Base-by-base conservation (phyloP, 1,140 invertebrate genomes). In the Scaptomyza montana region DNA sequence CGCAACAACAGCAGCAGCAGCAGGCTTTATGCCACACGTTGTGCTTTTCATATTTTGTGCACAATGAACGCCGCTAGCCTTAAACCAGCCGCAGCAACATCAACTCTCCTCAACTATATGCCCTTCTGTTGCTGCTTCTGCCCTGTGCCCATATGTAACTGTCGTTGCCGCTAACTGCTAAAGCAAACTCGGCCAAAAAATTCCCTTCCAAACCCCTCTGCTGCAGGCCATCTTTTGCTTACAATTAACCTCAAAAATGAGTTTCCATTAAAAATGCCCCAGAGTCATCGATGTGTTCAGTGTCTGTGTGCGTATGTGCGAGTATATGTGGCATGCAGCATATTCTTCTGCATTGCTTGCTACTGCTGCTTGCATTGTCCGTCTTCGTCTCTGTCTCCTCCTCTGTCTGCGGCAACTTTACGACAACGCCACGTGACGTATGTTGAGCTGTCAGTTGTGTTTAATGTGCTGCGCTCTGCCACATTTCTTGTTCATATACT, bases 191-290 rank as follows among this genome's bases (percentile, higher is more conserved):
- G 39, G 5, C 39, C 39, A 43, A 43, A 43, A 39, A 54, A 25
- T 39, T 19, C 50, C 47, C 36, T 30, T 41, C 50, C 36, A 16
- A 13, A 3, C 36, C 30, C 21, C 30, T 39, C 16, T 25, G 47
- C 53, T 25, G 47, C 53, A 10, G 36, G 30, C 54, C 82, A 81
- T 79, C 76, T 89, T 86, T 82, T 82, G 82, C 82, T 89, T 78
- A 87, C 87, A 90, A 90, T 90, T 90, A 90, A 90, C 87, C 87
- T 87, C 87, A 90, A 90, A 90, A 90, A 87, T 86, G 87, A 90
- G 82, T 90, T 90, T 90, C 87, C 87, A 90, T 90, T 90, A 90
- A 90, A 90, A 90, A 90, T 90, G 87, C 81, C 87, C 87, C 69
- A 69, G 74, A 90, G 87, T 90, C 85, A 89, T 85, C 85, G 85